phyloP scores from a whole-genome alignment of 2,888 invertebrate genomes.

The Ischnura elegans region DNA sequence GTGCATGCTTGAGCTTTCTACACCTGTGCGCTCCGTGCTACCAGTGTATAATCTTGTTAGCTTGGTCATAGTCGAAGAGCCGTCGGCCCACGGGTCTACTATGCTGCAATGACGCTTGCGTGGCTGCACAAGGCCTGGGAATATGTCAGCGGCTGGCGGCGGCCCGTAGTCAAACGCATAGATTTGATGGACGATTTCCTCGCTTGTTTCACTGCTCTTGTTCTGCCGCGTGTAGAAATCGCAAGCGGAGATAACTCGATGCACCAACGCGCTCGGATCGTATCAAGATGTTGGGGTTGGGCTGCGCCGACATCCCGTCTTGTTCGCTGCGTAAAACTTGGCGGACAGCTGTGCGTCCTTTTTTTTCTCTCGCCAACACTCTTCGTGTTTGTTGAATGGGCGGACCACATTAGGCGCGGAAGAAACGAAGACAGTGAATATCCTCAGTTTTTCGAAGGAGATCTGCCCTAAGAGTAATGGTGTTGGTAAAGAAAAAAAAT shows the following conservation, averaged over 20 bases:
- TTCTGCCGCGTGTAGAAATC: not conserved
- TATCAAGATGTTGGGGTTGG: not conserved
- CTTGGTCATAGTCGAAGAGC: too few relatives aligned
- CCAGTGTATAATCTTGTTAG: too few relatives aligned
- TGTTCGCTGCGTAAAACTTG: not conserved
- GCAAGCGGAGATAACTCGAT: not conserved
- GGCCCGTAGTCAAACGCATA: not conserved
- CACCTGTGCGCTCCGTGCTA: too few relatives aligned
- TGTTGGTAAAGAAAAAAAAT: too few relatives aligned
- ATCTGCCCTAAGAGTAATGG: too few relatives aligned
- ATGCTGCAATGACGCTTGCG: not conserved
- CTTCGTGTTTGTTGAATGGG: not conserved
- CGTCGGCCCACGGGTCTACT: not conserved
- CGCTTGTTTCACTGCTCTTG: not conserved
- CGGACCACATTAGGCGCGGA: not conserved
- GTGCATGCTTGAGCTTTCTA: too few relatives aligned
- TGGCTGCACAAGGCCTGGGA: too few relatives aligned
- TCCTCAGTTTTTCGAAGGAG: too few relatives aligned
- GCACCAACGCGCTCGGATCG: not conserved
- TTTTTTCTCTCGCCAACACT: not conserved
- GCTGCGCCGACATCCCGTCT: not conserved
- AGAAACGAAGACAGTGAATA: not conserved
- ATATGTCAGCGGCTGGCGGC: not conserved
- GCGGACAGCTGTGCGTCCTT: not conserved
- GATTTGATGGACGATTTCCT: conserved; percentile 17